These are phyloP conservation scores for Meriones psammophilus DNA, from an alignment of 2,797 vertebrate species.

Conservation along the genomic window DNA sequence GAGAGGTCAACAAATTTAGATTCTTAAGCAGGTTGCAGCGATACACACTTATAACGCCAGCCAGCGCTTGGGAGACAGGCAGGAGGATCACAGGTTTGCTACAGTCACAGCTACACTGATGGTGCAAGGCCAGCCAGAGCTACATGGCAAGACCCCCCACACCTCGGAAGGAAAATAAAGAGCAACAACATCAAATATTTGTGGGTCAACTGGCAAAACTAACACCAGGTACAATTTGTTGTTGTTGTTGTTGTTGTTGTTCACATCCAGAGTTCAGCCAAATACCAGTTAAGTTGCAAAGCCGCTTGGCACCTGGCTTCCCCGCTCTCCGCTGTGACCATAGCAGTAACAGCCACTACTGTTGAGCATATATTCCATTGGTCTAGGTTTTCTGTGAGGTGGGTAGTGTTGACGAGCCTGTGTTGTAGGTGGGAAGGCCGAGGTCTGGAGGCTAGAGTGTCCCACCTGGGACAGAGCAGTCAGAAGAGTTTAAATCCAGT, in stretches of 20 bases:
- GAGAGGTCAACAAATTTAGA: not conserved
- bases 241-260: too few relatives aligned
- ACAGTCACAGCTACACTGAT: too few relatives aligned
- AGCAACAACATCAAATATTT: not conserved
- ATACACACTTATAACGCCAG: not conserved
- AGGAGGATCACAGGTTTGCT: not conserved
- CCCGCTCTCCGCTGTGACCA: not conserved
- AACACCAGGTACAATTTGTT: not conserved
- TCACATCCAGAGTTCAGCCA: not conserved
- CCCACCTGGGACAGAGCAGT: not conserved
- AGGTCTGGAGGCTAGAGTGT: not conserved
- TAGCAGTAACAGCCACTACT: not conserved
- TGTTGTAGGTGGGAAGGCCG: not conserved
- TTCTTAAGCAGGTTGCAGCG: not conserved
- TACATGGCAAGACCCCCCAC: not conserved
- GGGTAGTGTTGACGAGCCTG: not conserved
- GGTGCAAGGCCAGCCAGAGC: not conserved
- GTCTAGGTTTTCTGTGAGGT: not conserved
- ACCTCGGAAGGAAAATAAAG: not conserved
- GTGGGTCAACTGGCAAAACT: not conserved
- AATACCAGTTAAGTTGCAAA: not conserved
- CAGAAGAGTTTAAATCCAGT: not conserved
- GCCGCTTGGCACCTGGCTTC: not conserved
- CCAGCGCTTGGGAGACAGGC: not conserved
- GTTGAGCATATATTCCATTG: not conserved